These are phyloP conservation scores for Leucoraja ocellata DNA, from an alignment of 2,797 vertebrate species.

Conservation along the genomic window DNA sequence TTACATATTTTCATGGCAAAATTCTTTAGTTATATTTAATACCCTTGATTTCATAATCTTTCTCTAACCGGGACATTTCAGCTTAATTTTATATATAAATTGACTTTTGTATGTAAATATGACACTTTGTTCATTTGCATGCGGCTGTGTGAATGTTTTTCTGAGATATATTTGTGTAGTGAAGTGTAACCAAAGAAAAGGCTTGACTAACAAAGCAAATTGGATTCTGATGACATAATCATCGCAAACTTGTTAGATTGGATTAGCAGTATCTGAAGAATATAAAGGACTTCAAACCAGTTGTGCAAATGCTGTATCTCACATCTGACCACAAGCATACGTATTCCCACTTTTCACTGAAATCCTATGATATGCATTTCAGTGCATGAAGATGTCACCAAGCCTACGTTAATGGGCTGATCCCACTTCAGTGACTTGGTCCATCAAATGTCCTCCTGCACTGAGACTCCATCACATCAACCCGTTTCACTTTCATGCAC, in stretches of 20 bases:
- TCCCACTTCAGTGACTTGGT: too few relatives aligned
- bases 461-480: background rate
- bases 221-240: conserved; percentile 14
- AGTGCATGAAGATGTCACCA: background rate
- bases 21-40: background rate
- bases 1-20: background rate
- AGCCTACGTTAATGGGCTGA: background rate
- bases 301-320: background rate
- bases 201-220: conserved; percentile 20
- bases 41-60: background rate
- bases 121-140: conserved; percentile 23
- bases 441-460: background rate
- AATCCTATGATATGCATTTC: background rate
- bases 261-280: background rate
- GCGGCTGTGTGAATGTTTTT: background rate
- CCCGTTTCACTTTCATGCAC: background rate
- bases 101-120: conserved; percentile 8
- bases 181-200: background rate
- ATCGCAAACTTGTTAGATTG: conserved; percentile 16
- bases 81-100: conserved; percentile 2
- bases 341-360: background rate
- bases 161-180: conserved; percentile 9
- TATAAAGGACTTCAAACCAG: background rate
- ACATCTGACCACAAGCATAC: background rate
- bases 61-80: background rate